Evolutionary conservation across 2,888 invertebrate genomes (phyloP), one percentile per base, ranked within the genome.

Genomic region (Brachyopa scutellaris): DNA sequence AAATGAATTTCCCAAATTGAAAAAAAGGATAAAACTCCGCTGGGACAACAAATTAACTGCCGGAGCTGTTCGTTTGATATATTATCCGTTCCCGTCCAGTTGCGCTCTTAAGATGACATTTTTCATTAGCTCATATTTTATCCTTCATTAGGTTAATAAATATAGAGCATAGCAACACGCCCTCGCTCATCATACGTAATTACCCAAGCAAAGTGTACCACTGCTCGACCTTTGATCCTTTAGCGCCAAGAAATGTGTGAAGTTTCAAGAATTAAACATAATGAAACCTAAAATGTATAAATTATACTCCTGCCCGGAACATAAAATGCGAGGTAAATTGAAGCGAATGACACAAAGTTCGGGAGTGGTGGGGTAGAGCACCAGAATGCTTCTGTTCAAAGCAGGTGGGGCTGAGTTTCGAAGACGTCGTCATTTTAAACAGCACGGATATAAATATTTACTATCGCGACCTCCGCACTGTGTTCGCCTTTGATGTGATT

Each of bases 121-220:
- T 72, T 72, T 53, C 45, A 53, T 72, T 45, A 62, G 51, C 45
- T 62, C 36, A 38, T 61, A 42, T 61, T 72, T 72, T 42, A 72
- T 45, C 40, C 53, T 72, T 72, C 72, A 72, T 72, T 72, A 72
- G 51, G 51, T 45, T 53, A 33, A 72, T 72, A 62, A 72, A 72
- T 62, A 72, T 62, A 45, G 70, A 40, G 40, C 59, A 1, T 42
- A 29, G 49, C 40, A 59, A 53, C 40, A 61, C 42, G 23, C 33
- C 45, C 13, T 51, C 49, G 49, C 23, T 47, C 59, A 40, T 40
- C 61, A 40, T 53, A n/a, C n/a, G n/a, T n/a, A 53, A 72, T 62
- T 72, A 62, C 31, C 40, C 13, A n/a, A 19, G 17, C 72, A 33
- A 29, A 31, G 29, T 45, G 53, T 36, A 6, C 23, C 8, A 21